Base-by-base conservation (phyloP, 2,113 vertebrate species). In the Cromileptes altivelis region DNA sequence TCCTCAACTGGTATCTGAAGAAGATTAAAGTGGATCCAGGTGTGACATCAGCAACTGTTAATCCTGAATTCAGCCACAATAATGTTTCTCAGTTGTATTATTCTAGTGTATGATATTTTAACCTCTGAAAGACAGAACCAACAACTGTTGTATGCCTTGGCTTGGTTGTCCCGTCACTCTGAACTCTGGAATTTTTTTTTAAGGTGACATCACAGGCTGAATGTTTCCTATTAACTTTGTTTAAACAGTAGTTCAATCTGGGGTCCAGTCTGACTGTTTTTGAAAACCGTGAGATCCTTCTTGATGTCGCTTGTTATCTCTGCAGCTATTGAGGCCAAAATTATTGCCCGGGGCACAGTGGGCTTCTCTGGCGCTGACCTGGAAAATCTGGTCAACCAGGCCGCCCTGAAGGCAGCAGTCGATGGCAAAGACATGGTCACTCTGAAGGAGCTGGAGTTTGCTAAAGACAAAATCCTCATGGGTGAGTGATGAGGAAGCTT, bases 381-480 rank as follows among this genome's bases (percentile, higher is more conserved):
- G 93, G 98, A 99, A 94, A 99, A 99, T 92, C 95, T 99, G 92
- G 98, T 99, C 25, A 99, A 99, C 89, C 98, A 99, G 88, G 97
- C 98, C 47, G 98, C 98, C 6, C 93, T 99, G 88, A 99, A 99
- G 94, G 98, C 98, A 86, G 98, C 97, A 68, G 97, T 99, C 17
- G 98, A 99, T 91, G 97, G 96, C 30, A 99, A 99, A 91, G 97
- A 98, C 90, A 97, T 98, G 97, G 98, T 99, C 85, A 97, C 97
- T 62, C 94, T 99, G 97, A 98, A 97, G 83, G 98, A 99, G 68
- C 93, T 99, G 60, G 98, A 99, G 89, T 99, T 99, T 78, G 96
- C 98, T 37, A 99, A 99, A 92, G 98, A 99, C 94, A 99, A 99
- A 96, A 99, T 99, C 89, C 95, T 99, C 27, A 99, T 99, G 97